Evolutionary conservation across 1,140 invertebrate genomes (phyloP).

Genomic region (Heterodera carotae): DNA sequence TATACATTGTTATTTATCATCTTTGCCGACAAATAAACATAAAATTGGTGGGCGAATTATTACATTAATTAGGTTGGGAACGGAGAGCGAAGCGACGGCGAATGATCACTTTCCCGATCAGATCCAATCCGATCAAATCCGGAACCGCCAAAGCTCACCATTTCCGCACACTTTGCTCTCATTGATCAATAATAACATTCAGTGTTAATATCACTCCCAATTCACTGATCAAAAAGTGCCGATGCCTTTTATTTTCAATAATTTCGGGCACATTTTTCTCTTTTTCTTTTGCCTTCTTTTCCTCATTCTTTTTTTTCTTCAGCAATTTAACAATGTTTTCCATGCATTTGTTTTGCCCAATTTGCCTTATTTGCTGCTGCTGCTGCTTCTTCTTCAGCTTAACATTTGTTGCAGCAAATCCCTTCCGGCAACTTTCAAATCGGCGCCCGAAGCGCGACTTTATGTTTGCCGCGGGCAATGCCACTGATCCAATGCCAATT

Average conservation of each 20-base stretch:
- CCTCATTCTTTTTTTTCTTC: no score
- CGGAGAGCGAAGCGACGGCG: not conserved
- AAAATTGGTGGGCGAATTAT: not conserved
- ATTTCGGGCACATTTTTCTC: not conserved
- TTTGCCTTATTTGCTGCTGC: not conserved
- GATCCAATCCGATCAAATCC: not conserved
- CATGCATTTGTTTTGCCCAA: not conserved
- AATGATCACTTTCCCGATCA: not conserved
- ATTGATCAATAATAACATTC: not conserved
- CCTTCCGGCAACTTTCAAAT: slow-evolving; percentile 12
- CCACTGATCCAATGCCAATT: slow-evolving; percentile 56
- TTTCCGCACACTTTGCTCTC: no score
- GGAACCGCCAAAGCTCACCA: not conserved
- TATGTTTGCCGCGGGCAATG: slow-evolving; percentile 57
- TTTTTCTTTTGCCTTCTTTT: not conserved
- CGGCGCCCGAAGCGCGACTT: slow-evolving; percentile 58
- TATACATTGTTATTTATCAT: not conserved
- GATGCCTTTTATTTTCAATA: not conserved
- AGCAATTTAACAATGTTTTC: not conserved
- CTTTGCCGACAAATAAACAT: slow-evolving; percentile 2
- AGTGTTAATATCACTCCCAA: not conserved
- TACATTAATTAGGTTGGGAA: slow-evolving; percentile 3
- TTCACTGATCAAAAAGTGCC: not conserved
- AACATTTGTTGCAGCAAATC: not conserved
- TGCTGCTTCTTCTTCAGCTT: no score